Evolutionary conservation across 2,113 vertebrate genomes (phyloP).

Genomic region (Turdus rufiventris): DNA sequence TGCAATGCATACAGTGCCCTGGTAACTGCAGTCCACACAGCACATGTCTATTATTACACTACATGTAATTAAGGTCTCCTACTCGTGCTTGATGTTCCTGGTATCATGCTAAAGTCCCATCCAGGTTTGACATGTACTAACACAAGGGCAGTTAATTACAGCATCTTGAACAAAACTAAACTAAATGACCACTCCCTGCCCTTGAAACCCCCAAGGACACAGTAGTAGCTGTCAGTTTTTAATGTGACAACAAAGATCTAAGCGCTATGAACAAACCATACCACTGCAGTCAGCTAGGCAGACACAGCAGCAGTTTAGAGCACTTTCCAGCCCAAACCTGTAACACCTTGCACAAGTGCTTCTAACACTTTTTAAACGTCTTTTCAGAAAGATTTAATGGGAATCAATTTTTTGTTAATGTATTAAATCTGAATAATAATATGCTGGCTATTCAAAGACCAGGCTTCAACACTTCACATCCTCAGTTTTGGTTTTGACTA

Average conservation of each 20-base stretch:
- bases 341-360: not conserved
- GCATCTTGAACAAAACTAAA: not conserved
- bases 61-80: not conserved
- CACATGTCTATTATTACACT: accelerated
- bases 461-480: not conserved
- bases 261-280: not conserved
- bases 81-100: not conserved
- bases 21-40: not conserved
- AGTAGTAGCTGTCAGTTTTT: not conserved
- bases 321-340: not conserved
- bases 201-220: not conserved
- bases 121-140: not conserved
- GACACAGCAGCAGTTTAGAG: not conserved
- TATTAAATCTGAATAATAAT: not conserved
- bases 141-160: not conserved
- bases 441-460: not conserved
- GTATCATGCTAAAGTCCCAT: accelerated
- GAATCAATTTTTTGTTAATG: not conserved
- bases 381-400: not conserved
- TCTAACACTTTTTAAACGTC: not conserved
- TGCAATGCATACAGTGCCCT: not conserved
- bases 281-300: not conserved
- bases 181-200: not conserved
- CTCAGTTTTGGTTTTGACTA: not conserved
- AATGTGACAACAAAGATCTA: not conserved